Percentiles rank a stretch among this genome's conserved stretches.
phyloP scores from a whole-genome alignment of 2,888 invertebrate species.

The Hemaris fuciformis region DNA sequence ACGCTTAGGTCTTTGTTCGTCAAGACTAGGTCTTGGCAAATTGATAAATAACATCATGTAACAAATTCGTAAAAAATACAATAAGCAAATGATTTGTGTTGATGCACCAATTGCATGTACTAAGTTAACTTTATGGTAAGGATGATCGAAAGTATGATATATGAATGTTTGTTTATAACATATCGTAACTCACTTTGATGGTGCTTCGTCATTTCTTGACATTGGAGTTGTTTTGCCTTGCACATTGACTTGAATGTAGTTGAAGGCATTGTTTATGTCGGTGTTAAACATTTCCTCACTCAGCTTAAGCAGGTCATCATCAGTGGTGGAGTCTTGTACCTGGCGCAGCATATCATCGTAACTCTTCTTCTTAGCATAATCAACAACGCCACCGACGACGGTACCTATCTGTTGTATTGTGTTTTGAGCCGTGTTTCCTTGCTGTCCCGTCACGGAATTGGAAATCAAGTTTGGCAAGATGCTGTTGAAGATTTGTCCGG shows the following conservation, averaged over 20 bases:
- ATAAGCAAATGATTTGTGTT: too few relatives aligned
- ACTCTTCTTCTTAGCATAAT: slow-evolving; percentile 75
- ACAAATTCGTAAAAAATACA: too few relatives aligned
- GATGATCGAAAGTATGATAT: not conserved
- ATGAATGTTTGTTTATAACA: not conserved
- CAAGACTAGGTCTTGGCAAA: too few relatives aligned
- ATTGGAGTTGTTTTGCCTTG: slow-evolving; percentile 88
- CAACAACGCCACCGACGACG: slow-evolving; percentile 74
- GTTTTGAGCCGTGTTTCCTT: slow-evolving; percentile 67
- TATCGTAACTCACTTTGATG: slow-evolving; percentile 83
- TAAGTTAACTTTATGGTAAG: too few relatives aligned
- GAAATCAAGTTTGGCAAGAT: slow-evolving; percentile 68
- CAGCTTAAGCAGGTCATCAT: slow-evolving; percentile 85
- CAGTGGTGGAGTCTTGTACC: slow-evolving; percentile 79
- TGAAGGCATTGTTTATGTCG: slow-evolving; percentile 88
- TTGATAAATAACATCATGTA: too few relatives aligned
- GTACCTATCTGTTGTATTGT: slow-evolving; percentile 71
- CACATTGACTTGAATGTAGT: slow-evolving; percentile 85
- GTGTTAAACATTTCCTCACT: slow-evolving; percentile 87
- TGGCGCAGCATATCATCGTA: slow-evolving; percentile 70
- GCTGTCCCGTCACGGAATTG: slow-evolving; percentile 63
- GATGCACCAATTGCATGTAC: too few relatives aligned
- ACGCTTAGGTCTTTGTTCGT: too few relatives aligned
- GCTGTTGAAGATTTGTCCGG: slow-evolving; percentile 72
- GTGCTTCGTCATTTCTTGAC: slow-evolving; percentile 87